These are phyloP conservation scores for Gryllus longicercus DNA, from an alignment of 2,888 invertebrate species.

Conservation along the genomic window DNA sequence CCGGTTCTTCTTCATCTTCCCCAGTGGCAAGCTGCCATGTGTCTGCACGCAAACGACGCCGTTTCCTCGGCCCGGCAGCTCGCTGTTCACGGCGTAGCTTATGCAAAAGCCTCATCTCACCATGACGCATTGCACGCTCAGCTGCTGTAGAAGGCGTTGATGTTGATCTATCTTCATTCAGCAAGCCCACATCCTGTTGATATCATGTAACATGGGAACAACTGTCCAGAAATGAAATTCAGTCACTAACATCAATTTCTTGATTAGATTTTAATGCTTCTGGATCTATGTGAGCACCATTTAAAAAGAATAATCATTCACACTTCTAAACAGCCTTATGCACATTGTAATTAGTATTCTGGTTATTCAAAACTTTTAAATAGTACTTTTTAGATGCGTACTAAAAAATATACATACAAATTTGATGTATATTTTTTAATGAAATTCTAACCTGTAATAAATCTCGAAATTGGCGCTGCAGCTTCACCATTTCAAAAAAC, in stretches of 20 bases:
- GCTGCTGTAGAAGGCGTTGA: conserved; percentile 53
- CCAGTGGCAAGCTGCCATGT: conserved; percentile 62
- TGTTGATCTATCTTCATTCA: conserved; percentile 25
- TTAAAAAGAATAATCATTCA: too few species aligned
- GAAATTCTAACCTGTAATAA: conserved; percentile 61
- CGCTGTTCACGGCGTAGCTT: conserved; percentile 77
- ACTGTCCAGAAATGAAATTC: too few species aligned
- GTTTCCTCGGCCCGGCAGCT: conserved; percentile 64
- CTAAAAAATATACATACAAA: too few species aligned
- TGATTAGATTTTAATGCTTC: too few species aligned
- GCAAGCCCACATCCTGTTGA: conserved; percentile 34
- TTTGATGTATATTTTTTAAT: neutral
- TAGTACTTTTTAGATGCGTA: too few species aligned
- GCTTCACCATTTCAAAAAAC: conserved; percentile 92
- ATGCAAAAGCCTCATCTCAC: conserved; percentile 68
- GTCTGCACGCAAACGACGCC: conserved; percentile 72
- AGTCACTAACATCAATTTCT: too few species aligned
- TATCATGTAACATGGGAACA: too few species aligned
- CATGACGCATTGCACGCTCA: conserved; percentile 78
- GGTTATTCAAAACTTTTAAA: too few species aligned
- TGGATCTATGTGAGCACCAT: too few species aligned
- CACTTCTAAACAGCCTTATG: too few species aligned
- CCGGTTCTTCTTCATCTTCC: conserved; percentile 51
- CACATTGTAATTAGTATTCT: too few species aligned
- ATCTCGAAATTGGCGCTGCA: conserved; percentile 83